These are phyloP conservation scores for Caenorhabditis inopinata DNA, from an alignment of 1,140 invertebrate species.

Conservation along the genomic window DNA sequence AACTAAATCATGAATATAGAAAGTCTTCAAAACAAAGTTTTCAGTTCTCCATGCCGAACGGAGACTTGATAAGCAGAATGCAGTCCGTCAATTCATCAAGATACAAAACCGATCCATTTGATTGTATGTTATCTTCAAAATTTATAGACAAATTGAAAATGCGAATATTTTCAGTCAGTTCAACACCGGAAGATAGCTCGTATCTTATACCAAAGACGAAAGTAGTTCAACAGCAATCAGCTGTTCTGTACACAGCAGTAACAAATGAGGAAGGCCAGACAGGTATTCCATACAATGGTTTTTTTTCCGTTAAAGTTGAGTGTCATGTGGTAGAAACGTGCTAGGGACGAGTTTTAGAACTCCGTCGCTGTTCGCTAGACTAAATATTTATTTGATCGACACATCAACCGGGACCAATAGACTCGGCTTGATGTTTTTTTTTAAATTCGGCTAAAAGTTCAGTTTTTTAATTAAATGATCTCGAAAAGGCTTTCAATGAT, in stretches of 20 bases:
- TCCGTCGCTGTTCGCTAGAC: no score
- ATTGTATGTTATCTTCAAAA: background rate
- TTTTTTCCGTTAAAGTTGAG: no score
- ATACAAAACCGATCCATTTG: constrained; percentile 1
- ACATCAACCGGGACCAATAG: no score
- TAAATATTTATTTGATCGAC: no score
- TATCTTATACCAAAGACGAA: background rate
- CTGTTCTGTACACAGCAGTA: background rate
- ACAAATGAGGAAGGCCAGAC: constrained; percentile 12
- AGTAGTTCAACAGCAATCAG: background rate
- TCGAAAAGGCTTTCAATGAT: no score
- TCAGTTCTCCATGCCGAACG: background rate
- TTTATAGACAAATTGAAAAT: background rate
- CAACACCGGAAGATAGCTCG: background rate
- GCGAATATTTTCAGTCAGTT: background rate
- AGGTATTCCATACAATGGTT: no score
- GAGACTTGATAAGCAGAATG: background rate
- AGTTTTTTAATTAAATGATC: no score
- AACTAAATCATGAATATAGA: no score
- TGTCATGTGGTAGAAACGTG: no score
- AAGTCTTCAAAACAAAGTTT: background rate
- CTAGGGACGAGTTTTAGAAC: no score
- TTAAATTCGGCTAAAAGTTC: no score
- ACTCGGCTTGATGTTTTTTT: no score
- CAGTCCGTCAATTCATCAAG: background rate